Conservation (phyloP, 2,113 vertebrate genomes). For the Hemicordylus capensis region DNA sequence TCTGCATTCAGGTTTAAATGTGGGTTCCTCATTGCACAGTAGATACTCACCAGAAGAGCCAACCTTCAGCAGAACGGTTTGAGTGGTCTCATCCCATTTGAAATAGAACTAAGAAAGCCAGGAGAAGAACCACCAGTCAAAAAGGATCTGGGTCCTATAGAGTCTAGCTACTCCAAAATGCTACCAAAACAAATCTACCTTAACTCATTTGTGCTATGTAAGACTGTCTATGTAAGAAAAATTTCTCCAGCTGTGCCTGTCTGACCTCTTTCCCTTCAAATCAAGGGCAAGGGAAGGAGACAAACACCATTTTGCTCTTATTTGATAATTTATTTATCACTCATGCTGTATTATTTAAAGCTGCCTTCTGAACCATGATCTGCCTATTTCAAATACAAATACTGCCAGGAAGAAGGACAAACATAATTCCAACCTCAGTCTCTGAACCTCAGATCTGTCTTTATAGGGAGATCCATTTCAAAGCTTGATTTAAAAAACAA, state of each 20-base stretch:
- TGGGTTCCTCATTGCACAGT: too few species aligned
- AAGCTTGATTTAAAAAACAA: too few species aligned
- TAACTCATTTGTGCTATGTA: too few species aligned
- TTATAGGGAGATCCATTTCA: background rate
- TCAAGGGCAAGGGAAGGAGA: background rate
- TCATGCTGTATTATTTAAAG: constrained; percentile 11
- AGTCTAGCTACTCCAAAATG: background rate
- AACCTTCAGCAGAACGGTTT: too few species aligned
- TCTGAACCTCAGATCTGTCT: background rate
- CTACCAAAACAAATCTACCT: background rate
- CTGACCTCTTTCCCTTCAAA: constrained; percentile 25
- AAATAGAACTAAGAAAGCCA: too few species aligned
- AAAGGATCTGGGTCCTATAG: background rate
- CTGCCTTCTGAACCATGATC: constrained; percentile 19
- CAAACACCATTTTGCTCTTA: constrained; percentile 32
- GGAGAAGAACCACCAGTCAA: background rate
- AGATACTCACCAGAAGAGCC: too few species aligned
- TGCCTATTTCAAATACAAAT: background rate
- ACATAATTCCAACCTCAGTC: fast-evolving
- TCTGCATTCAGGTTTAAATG: too few species aligned
- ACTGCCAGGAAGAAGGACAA: background rate
- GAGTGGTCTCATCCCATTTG: too few species aligned
- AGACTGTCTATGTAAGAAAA: background rate
- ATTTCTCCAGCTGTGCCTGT: background rate
- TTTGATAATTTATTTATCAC: constrained; percentile 49